These are phyloP conservation scores for Suricata suricatta DNA, from an alignment of 2,113 vertebrate species.

Conservation along the genomic window DNA sequence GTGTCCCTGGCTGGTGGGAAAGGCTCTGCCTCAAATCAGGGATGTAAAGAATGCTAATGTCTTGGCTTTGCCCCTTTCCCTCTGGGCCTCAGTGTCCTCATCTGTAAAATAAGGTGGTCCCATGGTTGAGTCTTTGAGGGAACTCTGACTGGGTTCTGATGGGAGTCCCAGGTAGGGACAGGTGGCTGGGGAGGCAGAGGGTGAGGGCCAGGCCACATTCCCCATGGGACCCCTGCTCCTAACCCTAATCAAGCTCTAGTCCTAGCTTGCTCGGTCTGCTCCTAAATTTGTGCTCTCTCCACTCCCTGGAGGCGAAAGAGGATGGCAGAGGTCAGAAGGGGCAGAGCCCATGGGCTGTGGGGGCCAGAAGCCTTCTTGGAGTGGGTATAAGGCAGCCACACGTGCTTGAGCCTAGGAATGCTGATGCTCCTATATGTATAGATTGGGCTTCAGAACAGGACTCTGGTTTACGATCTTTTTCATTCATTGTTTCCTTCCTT, in stretches of 20 bases:
- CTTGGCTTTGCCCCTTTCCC: background rate
- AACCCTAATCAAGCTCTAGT: background rate
- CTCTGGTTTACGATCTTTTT: background rate
- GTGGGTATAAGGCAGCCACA: background rate
- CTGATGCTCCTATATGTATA: background rate
- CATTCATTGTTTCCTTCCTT: background rate
- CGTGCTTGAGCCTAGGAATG: background rate
- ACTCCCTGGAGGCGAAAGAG: background rate
- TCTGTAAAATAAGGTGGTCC: background rate
- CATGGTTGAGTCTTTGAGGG: background rate
- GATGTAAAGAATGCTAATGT: background rate
- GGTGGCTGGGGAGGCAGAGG: background rate
- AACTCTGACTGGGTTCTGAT: background rate
- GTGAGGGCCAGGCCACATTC: background rate
- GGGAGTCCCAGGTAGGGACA: background rate
- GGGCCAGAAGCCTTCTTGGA: too few species aligned
- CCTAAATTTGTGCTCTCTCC: background rate
- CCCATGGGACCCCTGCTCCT: background rate
- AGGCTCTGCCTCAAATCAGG: background rate
- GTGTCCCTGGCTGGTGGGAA: background rate
- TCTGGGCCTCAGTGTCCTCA: background rate
- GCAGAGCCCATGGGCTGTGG: background rate
- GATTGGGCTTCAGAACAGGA: background rate
- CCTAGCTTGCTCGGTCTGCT: fast-evolving
- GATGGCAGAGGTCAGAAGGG: background rate